phyloP scores from a whole-genome alignment of 2,888 invertebrate genomes.

The Eledone cirrhosa region DNA sequence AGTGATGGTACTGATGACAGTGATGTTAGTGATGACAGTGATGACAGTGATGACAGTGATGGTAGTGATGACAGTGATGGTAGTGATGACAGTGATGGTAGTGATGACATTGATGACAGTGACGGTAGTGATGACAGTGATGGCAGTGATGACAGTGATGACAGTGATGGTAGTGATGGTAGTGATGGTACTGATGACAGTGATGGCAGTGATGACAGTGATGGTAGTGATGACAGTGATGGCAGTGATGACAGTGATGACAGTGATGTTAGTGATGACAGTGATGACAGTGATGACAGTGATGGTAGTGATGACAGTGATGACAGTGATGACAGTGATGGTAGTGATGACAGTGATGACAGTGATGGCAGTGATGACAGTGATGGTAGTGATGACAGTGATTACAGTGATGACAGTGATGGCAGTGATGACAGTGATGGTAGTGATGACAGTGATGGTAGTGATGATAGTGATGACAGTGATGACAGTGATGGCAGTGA shows the following conservation, averaged over 20 bases:
- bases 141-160: background rate
- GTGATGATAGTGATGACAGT: background rate
- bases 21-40: no score
- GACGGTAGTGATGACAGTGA: no score
- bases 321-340: slow-evolving; percentile 4
- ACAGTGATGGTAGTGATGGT: background rate
- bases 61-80: background rate
- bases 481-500: background rate
- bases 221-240: background rate
- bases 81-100: no score
- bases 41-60: background rate
- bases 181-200: background rate
- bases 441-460: background rate
- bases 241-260: slow-evolving; percentile 7
- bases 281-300: background rate
- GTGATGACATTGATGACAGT: no score
- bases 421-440: background rate
- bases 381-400: no score
- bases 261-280: no score
- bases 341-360: slow-evolving; percentile 2
- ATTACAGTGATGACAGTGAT: no score
- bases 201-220: slow-evolving; percentile 15
- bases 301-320: slow-evolving; percentile 6
- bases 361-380: slow-evolving; percentile 17
- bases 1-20: background rate